Percentiles rank a stretch among this genome's conserved stretches.
Evolutionary conservation across 2,888 invertebrate genomes (phyloP).

Genomic region (Tyria jacobaeae): DNA sequence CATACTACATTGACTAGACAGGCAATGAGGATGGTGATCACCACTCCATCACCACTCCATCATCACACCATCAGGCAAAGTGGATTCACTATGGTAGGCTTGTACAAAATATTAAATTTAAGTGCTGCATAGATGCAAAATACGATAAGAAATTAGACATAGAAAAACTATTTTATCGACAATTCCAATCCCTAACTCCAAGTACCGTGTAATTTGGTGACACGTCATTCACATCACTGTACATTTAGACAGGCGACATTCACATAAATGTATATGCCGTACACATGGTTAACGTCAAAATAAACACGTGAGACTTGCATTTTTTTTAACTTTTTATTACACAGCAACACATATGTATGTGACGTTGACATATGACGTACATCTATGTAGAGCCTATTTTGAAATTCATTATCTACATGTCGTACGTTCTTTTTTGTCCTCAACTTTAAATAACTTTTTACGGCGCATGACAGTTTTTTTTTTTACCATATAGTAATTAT

Average conservation of each 20-base stretch:
- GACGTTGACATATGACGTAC: background rate
- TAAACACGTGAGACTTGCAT: background rate
- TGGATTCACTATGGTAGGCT: too few species aligned
- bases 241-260: slow-evolving; percentile 38
- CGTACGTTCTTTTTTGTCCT: too few species aligned
- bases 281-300: slow-evolving; percentile 10
- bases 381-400: background rate
- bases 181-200: slow-evolving; percentile 36
- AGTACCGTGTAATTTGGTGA: slow-evolving; percentile 63
- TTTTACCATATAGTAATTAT: too few species aligned
- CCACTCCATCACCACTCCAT: too few species aligned
- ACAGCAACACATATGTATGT: too few species aligned
- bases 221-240: slow-evolving; percentile 53
- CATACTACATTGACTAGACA: too few species aligned
- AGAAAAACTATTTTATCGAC: slow-evolving; percentile 27
- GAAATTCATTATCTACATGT: background rate
- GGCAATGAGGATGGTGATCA: too few species aligned
- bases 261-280: slow-evolving; percentile 13
- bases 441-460: too few species aligned
- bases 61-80: too few species aligned
- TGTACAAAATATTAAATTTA: too few species aligned
- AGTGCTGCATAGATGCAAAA: background rate
- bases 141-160: slow-evolving; percentile 17
- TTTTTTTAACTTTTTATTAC: background rate
- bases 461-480: too few species aligned